Conservation (phyloP, 1,140 invertebrate species). For the Papilio dardanus region DNA sequence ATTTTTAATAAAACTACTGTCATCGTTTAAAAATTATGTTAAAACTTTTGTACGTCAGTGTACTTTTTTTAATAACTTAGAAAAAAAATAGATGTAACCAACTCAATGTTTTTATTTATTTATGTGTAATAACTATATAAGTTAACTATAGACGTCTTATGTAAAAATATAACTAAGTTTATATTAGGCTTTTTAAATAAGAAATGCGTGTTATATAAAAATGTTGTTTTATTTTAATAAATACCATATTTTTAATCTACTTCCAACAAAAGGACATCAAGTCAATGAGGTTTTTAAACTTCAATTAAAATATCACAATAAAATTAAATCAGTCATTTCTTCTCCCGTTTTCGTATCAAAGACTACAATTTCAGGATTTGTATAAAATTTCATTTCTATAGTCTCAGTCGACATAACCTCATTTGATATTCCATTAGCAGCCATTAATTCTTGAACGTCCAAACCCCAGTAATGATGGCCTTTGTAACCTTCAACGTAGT, state of each 20-base stretch:
- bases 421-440: constrained; percentile 39
- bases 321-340: constrained; percentile 19
- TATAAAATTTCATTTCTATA: constrained; percentile 39
- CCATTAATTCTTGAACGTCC: constrained; percentile 46
- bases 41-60: neutral
- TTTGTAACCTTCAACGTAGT: constrained; percentile 47
- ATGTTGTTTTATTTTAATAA: constrained; percentile 45
- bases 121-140: constrained; percentile 21
- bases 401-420: constrained; percentile 42
- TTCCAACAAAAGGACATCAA: no score
- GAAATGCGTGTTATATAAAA: constrained; percentile 44
- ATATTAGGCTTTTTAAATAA: constrained; percentile 44
- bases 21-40: neutral
- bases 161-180: constrained; percentile 43
- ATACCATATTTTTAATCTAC: neutral
- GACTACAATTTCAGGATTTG: constrained; percentile 5
- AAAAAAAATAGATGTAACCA: constrained; percentile 27
- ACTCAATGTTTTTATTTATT: constrained; percentile 33
- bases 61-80: neutral
- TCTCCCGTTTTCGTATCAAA: constrained; percentile 15
- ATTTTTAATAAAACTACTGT: no score
- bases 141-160: constrained; percentile 31
- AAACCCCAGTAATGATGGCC: constrained; percentile 59
- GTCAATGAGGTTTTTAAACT: no score
- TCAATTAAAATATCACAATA: neutral